These are phyloP conservation scores for Artemia franciscana DNA, from an alignment of 1,140 invertebrate genomes.

Conservation along the genomic window DNA sequence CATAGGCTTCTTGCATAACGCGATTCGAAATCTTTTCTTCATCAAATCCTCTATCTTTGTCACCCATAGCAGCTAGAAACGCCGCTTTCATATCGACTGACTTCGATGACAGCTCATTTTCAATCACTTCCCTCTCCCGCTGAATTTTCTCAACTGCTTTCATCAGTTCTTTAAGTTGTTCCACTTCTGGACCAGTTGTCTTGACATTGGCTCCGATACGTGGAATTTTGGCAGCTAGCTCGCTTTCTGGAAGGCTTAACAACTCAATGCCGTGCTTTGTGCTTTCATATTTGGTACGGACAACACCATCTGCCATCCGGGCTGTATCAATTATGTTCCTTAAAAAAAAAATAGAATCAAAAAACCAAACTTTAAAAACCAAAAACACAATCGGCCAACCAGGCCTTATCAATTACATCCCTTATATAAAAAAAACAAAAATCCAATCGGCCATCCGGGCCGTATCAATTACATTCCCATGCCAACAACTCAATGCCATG, in stretches of 20 bases:
- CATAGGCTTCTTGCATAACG: conserved; percentile 50
- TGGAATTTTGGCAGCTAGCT: conserved; percentile 32
- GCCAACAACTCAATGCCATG: conserved; percentile 61
- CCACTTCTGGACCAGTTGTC: conserved; percentile 27
- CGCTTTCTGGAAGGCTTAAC: conserved; percentile 43
- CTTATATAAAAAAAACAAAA: too few relatives aligned
- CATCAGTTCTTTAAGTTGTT: conserved; percentile 53
- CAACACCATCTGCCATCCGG: conserved; percentile 44
- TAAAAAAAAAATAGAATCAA: background rate
- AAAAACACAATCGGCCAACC: background rate
- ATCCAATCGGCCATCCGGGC: too few relatives aligned
- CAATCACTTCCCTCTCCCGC: conserved; percentile 64
- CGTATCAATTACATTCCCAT: too few relatives aligned
- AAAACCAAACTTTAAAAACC: background rate
- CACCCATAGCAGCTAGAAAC: conserved; percentile 49
- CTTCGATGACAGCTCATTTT: conserved; percentile 59
- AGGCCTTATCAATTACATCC: too few relatives aligned
- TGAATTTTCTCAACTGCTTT: conserved; percentile 66
- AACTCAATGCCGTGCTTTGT: conserved; percentile 59
- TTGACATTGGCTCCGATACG: conserved; percentile 26
- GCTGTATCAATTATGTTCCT: conserved; percentile 65
- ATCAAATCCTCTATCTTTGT: conserved; percentile 57
- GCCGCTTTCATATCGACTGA: conserved; percentile 60
- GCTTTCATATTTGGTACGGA: conserved; percentile 60
- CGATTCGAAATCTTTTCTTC: conserved; percentile 48